These are phyloP conservation scores for Sturnira hondurensis DNA, from an alignment of 2,113 vertebrate species.

Conservation along the genomic window DNA sequence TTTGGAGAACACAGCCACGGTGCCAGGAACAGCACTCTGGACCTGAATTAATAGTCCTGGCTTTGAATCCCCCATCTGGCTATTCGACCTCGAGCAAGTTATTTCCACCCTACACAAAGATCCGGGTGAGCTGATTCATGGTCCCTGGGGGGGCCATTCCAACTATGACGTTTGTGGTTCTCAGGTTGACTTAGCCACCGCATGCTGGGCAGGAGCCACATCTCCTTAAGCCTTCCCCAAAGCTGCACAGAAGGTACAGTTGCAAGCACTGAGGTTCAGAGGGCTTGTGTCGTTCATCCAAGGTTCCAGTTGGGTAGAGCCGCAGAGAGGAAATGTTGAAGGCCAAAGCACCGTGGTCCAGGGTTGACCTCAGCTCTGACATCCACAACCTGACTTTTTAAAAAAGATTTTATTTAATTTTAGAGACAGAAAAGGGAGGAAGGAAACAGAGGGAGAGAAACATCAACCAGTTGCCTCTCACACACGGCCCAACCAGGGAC, in stretches of 20 bases:
- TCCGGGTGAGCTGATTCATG: not conserved
- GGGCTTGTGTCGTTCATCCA: not conserved
- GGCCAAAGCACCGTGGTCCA: not conserved
- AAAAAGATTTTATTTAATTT: no score
- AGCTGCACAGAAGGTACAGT: not conserved
- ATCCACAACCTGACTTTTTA: not conserved
- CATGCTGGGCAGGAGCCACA: not conserved
- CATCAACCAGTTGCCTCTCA: no score
- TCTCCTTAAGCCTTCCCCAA: not conserved
- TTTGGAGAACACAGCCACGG: not conserved
- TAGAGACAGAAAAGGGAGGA: no score
- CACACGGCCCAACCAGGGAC: no score
- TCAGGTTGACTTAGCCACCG: not conserved
- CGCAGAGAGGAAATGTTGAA: not conserved
- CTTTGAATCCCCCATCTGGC: constrained; percentile 2
- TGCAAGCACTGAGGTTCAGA: not conserved
- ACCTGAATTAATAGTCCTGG: constrained; percentile 19
- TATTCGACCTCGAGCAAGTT: not conserved
- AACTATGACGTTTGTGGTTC: not conserved
- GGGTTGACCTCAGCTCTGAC: not conserved
- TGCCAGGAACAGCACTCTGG: not conserved
- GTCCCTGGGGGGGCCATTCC: not conserved
- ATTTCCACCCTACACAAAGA: not conserved
- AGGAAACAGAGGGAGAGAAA: no score
- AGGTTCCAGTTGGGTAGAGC: not conserved